A percentile compares a stretch with the other conserved stretches of the same genome.
These are phyloP conservation scores for Drosophila nigricruria DNA, from an alignment of 2,888 invertebrate species.

Conservation along the genomic window DNA sequence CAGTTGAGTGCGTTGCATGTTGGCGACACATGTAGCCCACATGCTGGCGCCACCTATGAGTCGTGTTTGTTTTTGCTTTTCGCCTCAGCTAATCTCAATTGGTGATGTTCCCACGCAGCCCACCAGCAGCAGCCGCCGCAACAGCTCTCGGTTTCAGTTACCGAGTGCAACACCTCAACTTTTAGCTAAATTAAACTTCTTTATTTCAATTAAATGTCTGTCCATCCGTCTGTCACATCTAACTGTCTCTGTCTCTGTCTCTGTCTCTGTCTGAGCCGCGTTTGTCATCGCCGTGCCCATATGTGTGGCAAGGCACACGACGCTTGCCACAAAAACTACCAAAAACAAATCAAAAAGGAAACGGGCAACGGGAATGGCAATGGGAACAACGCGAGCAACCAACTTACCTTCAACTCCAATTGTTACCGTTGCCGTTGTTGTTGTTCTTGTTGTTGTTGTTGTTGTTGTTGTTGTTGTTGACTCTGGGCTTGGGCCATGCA, in stretches of 20 bases:
- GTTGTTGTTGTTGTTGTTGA: slow-evolving; percentile 21
- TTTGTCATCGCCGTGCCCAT: slow-evolving; percentile 80
- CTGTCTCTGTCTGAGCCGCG: slow-evolving; percentile 44
- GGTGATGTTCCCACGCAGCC: slow-evolving; percentile 66
- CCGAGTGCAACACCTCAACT: slow-evolving; percentile 63
- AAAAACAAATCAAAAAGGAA: slow-evolving; percentile 56
- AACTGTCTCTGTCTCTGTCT: slow-evolving; percentile 37
- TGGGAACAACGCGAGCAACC: slow-evolving; percentile 78
- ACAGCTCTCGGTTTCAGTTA: slow-evolving; percentile 37
- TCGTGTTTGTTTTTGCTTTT: slow-evolving; percentile 37
- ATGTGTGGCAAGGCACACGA: slow-evolving; percentile 69
- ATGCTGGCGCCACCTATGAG: slow-evolving; percentile 71
- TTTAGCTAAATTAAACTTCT: slow-evolving; percentile 76
- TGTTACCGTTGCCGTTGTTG: slow-evolving; percentile 22
- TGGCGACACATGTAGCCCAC: slow-evolving; percentile 65
- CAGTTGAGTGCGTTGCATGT: slow-evolving; percentile 38
- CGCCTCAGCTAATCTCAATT: slow-evolving; percentile 44
- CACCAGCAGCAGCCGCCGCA: slow-evolving; percentile 20
- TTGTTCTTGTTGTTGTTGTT: slow-evolving; percentile 12
- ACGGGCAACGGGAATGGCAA: slow-evolving; percentile 53
- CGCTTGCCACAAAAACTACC: slow-evolving; percentile 52
- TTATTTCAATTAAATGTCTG: slow-evolving; percentile 76
- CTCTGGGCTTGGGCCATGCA: slow-evolving; percentile 51
- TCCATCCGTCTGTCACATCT: slow-evolving; percentile 14
- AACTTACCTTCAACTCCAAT: slow-evolving; percentile 26